phyloP scores from a whole-genome alignment of 2,113 vertebrate genomes.

The Tringa solitaria region DNA sequence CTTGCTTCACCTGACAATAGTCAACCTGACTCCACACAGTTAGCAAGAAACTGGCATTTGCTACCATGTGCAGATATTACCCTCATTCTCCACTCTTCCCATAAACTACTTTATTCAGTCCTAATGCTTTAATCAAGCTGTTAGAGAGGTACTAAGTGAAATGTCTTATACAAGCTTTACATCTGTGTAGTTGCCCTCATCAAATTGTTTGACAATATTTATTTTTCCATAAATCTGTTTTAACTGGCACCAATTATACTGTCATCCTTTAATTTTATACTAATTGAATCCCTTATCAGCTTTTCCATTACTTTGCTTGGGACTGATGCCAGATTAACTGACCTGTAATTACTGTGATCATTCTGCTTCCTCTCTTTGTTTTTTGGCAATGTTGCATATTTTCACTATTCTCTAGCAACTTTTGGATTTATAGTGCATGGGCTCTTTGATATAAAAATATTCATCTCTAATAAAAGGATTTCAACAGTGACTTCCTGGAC shows the following conservation, averaged over 20 bases:
- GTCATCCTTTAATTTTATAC: neutral
- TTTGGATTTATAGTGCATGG: neutral
- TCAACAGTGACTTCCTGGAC: neutral
- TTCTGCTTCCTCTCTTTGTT: neutral
- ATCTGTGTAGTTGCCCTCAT: neutral
- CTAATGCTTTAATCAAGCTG: neutral
- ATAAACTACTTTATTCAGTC: neutral
- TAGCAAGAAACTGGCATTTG: neutral
- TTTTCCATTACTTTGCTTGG: neutral
- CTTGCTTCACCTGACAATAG: neutral
- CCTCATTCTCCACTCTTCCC: neutral
- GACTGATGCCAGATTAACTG: conserved; percentile 6
- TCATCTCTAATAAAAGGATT: neutral
- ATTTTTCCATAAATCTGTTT: neutral
- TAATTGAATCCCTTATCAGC: conserved; percentile 1
- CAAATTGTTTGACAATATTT: neutral
- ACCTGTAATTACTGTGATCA: conserved; percentile 10
- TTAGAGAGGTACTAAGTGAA: neutral
- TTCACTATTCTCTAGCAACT: neutral
- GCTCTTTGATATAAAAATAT: neutral
- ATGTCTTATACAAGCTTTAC: neutral
- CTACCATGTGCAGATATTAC: fast-evolving
- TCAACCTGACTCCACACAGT: neutral
- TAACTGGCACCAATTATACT: neutral
- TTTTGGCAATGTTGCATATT: neutral